Percentiles rank a stretch among this genome's conserved stretches.
Conservation (phyloP, 2,888 invertebrate genomes). For the Mimachlamys varia region DNA sequence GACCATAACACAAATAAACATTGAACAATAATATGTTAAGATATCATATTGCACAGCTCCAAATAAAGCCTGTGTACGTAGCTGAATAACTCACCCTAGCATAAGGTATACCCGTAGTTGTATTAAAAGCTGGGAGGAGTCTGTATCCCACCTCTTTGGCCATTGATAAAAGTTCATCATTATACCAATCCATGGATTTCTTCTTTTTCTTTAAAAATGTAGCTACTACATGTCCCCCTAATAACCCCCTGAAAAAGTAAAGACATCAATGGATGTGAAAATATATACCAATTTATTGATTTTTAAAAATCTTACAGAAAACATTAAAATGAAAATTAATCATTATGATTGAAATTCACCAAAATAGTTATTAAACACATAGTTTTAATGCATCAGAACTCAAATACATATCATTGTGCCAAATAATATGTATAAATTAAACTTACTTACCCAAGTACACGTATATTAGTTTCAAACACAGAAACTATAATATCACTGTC, state of each 20-base stretch:
- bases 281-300: not conserved
- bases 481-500: slow-evolving; percentile 97
- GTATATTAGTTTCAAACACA: slow-evolving; percentile 98
- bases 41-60: too few species aligned
- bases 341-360: too few species aligned
- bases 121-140: slow-evolving; percentile 98
- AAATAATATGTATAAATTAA: too few species aligned
- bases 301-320: too few species aligned
- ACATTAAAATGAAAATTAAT: too few species aligned
- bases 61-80: not conserved
- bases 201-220: slow-evolving; percentile 89
- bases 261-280: not conserved
- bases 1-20: too few species aligned
- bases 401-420: too few species aligned
- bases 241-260: slow-evolving; percentile 87
- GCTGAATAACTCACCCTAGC: slow-evolving; percentile 87
- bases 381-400: too few species aligned
- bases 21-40: too few species aligned
- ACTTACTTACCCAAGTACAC: slow-evolving; percentile 94
- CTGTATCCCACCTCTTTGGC: slow-evolving; percentile 96
- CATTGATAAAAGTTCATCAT: slow-evolving; percentile 92
- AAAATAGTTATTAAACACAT: too few species aligned
- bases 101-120: slow-evolving; percentile 97
- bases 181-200: slow-evolving; percentile 82
- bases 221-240: slow-evolving; percentile 96